Conservation (phyloP, 2,888 invertebrate species). For the Aporophyla nigra region DNA sequence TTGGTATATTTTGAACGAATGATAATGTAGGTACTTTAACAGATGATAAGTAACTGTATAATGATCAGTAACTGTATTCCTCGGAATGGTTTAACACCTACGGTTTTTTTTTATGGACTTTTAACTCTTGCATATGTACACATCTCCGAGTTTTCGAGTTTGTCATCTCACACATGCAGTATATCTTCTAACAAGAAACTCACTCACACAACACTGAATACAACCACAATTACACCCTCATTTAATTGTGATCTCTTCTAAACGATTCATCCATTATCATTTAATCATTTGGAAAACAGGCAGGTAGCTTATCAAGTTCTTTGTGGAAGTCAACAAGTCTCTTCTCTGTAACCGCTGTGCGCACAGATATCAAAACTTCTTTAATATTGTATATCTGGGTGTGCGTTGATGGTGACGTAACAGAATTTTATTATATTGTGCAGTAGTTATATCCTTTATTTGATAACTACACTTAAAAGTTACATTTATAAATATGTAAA, state of each 20-base stretch:
- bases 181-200: background rate
- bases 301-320: no score
- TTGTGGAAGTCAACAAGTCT: background rate
- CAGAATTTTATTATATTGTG: background rate
- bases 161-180: background rate
- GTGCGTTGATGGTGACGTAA: no score
- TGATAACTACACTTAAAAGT: no score
- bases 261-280: background rate
- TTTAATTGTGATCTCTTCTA: background rate
- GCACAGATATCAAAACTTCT: no score
- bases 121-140: background rate
- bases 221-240: background rate
- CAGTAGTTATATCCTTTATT: background rate
- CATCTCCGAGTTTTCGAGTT: no score
- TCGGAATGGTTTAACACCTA: background rate
- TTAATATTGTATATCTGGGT: no score
- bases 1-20: no score
- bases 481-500: no score
- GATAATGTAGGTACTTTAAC: no score
- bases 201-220: background rate
- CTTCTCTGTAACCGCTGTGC: background rate
- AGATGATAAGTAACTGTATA: no score
- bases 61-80: background rate
- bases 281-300: no score
- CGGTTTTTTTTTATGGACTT: background rate